These are phyloP conservation scores for Wiebesia pumilae DNA, from an alignment of 1,140 invertebrate species.

Conservation along the genomic window DNA sequence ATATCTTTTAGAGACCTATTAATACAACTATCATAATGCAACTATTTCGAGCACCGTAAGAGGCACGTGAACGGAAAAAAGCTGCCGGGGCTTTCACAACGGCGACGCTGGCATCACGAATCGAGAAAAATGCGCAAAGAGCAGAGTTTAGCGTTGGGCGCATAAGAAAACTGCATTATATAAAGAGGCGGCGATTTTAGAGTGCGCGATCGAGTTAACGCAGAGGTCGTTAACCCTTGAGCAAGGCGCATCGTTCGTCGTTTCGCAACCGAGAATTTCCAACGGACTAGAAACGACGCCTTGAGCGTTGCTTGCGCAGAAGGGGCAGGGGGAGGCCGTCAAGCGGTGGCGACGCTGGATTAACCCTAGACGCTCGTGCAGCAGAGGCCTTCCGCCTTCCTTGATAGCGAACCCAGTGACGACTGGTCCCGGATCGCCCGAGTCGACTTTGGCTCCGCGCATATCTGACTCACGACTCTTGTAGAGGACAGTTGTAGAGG, in stretches of 20 bases:
- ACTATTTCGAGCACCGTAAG: background rate
- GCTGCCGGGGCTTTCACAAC: constrained; percentile 19
- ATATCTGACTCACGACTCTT: background rate
- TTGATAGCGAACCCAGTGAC: no score
- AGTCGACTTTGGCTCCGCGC: background rate
- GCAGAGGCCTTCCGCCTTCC: background rate
- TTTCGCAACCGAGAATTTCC: constrained; percentile 11
- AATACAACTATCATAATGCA: background rate
- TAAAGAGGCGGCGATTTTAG: constrained; percentile 51
- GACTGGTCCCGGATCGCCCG: background rate
- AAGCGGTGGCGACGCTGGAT: background rate
- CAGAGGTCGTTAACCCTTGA: constrained; percentile 24
- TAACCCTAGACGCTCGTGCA: background rate
- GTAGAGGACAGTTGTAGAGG: no score
- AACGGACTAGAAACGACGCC: background rate
- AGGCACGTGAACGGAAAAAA: background rate
- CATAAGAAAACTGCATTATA: constrained; percentile 45
- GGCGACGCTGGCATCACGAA: background rate
- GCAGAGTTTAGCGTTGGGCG: background rate
- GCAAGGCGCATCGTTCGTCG: background rate
- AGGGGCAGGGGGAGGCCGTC: background rate
- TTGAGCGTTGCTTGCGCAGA: background rate
- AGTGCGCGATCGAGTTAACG: constrained; percentile 47
- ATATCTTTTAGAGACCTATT: background rate
- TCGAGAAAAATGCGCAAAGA: constrained; percentile 22